These are phyloP conservation scores for Ctenodactylus gundi DNA, from an alignment of 2,113 vertebrate species.

Conservation along the genomic window DNA sequence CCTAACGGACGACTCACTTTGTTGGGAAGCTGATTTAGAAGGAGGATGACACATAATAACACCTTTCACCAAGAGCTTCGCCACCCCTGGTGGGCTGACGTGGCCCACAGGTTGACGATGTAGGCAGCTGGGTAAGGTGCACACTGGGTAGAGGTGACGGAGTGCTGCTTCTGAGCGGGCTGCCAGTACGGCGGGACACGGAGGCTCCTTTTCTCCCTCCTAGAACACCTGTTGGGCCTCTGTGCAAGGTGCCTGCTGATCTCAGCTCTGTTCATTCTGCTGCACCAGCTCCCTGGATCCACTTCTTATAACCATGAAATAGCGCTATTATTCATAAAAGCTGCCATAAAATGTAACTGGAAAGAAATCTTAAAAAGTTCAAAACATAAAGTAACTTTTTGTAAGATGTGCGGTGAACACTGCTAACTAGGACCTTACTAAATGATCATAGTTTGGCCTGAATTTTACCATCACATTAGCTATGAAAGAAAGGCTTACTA, in stretches of 20 bases:
- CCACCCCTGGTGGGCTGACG: not conserved
- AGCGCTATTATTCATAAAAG: not conserved
- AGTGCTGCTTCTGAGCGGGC: not conserved
- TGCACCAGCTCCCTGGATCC: not conserved
- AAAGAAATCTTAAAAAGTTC: conserved; percentile 18
- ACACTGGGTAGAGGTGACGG: not conserved
- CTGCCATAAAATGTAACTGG: not conserved
- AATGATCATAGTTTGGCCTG: not conserved
- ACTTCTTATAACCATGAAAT: conserved; percentile 27
- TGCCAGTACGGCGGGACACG: too few species aligned
- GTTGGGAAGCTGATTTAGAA: not conserved
- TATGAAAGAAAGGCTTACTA: not conserved
- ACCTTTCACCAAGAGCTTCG: not conserved
- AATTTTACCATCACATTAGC: conserved; percentile 8
- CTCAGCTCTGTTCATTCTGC: not conserved
- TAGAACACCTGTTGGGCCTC: too few species aligned
- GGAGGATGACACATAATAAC: not conserved
- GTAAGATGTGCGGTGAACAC: not conserved
- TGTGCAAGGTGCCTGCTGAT: not conserved
- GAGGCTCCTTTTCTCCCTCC: too few species aligned
- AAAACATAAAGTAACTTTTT: conserved; percentile 19
- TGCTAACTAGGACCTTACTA: not conserved
- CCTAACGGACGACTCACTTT: not conserved
- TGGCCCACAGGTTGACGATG: not conserved
- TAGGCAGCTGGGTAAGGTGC: not conserved